Evolutionary conservation across 2,113 vertebrate genomes (phyloP), one percentile per base, ranked within the genome.

Genomic region (Leucopternis melanops): DNA sequence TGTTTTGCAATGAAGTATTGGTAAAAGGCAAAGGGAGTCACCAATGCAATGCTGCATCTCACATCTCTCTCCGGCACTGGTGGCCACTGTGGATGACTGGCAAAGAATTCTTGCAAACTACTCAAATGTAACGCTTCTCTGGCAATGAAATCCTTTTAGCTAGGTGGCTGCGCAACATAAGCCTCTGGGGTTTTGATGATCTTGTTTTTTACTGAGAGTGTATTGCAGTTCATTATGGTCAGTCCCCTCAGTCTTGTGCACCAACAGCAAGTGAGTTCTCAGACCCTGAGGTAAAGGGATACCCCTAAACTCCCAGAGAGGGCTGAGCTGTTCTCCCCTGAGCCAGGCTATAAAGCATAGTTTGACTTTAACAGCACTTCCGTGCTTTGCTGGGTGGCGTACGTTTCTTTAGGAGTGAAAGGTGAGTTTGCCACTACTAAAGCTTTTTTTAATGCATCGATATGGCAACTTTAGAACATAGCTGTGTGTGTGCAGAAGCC

Each of bases 321-420:
- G 59, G 38, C 45, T 81, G 85, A 91, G 54, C 62, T 66, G 17
- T 66, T 79, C 10, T 12, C 13, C 8, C 9, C 10, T 2, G 9
- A 10, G 16, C 22, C 44, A 34, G 69, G 49, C 44, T 94, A 32
- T 77, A 90, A 96, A 95, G 94, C 81, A 54, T 74, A 84, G 83
- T 83, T 83, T 22, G 36, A 80, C 75, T 96, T 59, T 2, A 23
- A 2, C 5, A 21, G 15, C 8, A 1, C 13, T 81, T 12, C 4
- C 0, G 1, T 74, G 54, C 74, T 69, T 44, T 80, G 42, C 29
- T 0, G 1, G 13, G 45, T 12, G 32, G 26, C 8, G 3, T 21
- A 5, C 1, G 0, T 55, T 52, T 47, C 11, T 59, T 38, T 14
- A 59, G n/a, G 47, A 86, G 26, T 0, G 1, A 71, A 59, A 72